Conservation (phyloP, 1,140 invertebrate genomes). For the Drosophila persimilis region DNA sequence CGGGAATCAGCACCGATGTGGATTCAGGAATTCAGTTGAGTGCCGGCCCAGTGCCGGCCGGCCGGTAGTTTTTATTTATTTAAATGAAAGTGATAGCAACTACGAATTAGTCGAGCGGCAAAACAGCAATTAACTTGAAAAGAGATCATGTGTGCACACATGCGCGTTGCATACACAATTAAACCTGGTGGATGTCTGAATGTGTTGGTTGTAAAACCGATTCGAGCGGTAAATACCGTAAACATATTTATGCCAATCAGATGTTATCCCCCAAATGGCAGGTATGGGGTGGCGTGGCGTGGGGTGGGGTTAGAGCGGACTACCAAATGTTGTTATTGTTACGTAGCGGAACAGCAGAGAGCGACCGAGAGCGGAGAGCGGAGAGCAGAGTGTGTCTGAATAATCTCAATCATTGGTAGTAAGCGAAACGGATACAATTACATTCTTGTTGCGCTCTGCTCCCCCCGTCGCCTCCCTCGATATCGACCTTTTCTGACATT, state of each 20-base stretch:
- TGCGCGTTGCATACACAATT: background rate
- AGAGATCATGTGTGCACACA: constrained; percentile 7
- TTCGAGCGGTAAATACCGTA: constrained; percentile 7
- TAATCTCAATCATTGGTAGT: too few relatives aligned
- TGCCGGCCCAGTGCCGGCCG: constrained; percentile 28
- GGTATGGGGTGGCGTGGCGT: background rate
- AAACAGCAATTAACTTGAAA: constrained; percentile 39
- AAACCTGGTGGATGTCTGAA: constrained; percentile 13
- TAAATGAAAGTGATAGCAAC: constrained; percentile 60
- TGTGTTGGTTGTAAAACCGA: constrained; percentile 5
- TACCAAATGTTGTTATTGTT: constrained; percentile 6
- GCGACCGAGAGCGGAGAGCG: background rate
- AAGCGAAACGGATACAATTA: too few relatives aligned
- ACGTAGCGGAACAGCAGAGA: constrained; percentile 5
- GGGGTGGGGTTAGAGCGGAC: background rate
- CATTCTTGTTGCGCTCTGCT: too few relatives aligned
- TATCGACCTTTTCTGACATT: constrained; percentile 45
- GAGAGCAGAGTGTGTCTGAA: too few relatives aligned
- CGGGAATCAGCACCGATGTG: constrained; percentile 29
- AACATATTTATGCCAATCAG: constrained; percentile 41
- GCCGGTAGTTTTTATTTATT: constrained; percentile 51
- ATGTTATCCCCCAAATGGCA: constrained; percentile 20
- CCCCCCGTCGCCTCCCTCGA: background rate
- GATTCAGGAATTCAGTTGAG: constrained; percentile 11
- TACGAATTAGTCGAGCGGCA: constrained; percentile 50